A percentile compares a stretch with the other conserved stretches of the same genome.
These are phyloP conservation scores for Magallana ariakensis DNA, from an alignment of 1,140 invertebrate genomes.

Conservation along the genomic window DNA sequence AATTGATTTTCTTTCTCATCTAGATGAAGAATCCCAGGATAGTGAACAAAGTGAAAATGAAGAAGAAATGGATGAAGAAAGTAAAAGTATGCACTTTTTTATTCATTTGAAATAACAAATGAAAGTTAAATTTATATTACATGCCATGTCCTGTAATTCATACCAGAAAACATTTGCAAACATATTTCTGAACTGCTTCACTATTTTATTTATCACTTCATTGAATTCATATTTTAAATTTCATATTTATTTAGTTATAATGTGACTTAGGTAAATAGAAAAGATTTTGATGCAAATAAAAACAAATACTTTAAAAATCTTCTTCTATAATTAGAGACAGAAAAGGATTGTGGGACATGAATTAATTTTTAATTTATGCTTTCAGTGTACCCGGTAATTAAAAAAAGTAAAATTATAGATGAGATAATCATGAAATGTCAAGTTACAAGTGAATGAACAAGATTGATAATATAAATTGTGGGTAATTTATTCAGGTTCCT, in stretches of 20 bases:
- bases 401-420: too few relatives aligned
- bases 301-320: not conserved
- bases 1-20: not conserved
- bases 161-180: not conserved
- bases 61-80: constrained; percentile 1
- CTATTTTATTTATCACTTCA: not conserved
- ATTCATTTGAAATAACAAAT: not conserved
- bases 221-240: not conserved
- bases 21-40: not conserved
- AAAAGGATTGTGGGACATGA: too few relatives aligned
- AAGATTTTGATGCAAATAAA: not conserved
- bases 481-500: not conserved
- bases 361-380: too few relatives aligned
- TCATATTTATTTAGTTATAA: not conserved
- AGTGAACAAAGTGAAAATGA: constrained; percentile 12
- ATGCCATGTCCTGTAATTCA: not conserved
- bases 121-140: not conserved
- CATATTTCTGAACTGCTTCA: not conserved
- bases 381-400: too few relatives aligned
- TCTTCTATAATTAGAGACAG: too few relatives aligned
- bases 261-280: not conserved
- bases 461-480: too few relatives aligned
- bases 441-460: too few relatives aligned
- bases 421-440: too few relatives aligned
- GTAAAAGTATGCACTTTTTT: not conserved